Percentiles rank a stretch among this genome's conserved stretches.
Conservation (phyloP, 2,888 invertebrate species). For the Taphrorychus bicolor region DNA sequence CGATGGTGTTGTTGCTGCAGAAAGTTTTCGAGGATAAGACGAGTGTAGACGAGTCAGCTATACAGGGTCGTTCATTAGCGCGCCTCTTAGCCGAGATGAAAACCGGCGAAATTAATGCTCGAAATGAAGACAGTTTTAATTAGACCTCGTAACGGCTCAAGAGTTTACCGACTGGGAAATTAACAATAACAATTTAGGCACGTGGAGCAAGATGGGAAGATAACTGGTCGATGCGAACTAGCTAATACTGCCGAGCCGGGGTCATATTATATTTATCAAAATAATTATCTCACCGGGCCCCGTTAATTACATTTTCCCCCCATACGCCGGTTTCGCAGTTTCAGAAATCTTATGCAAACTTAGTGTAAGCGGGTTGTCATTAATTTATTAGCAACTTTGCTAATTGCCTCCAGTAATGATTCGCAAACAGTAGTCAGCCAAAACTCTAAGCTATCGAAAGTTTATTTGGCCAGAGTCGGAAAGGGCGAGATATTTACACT, state of each 20-base stretch:
- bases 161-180: constrained; percentile 50
- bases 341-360: constrained; percentile 26
- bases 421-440: constrained; percentile 2
- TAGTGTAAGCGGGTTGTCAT: constrained; percentile 53
- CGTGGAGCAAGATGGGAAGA: constrained; percentile 6
- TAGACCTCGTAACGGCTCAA: neutral
- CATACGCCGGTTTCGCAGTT: constrained; percentile 2
- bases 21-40: neutral
- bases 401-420: constrained; percentile 53
- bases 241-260: constrained; percentile 6
- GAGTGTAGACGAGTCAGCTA: neutral
- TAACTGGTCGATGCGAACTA: constrained; percentile 7
- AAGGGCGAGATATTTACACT: too few species aligned
- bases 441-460: neutral
- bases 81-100: neutral
- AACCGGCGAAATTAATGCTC: neutral
- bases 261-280: constrained; percentile 60
- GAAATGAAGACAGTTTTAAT: constrained; percentile 7
- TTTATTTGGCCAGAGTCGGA: neutral
- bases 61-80: neutral
- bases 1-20: neutral
- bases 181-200: constrained; percentile 59
- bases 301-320: constrained; percentile 53
- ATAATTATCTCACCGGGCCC: constrained; percentile 56
- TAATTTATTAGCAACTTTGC: constrained; percentile 62